Base-by-base conservation (phyloP, 1,140 invertebrate species). In the Cydia fagiglandana region DNA sequence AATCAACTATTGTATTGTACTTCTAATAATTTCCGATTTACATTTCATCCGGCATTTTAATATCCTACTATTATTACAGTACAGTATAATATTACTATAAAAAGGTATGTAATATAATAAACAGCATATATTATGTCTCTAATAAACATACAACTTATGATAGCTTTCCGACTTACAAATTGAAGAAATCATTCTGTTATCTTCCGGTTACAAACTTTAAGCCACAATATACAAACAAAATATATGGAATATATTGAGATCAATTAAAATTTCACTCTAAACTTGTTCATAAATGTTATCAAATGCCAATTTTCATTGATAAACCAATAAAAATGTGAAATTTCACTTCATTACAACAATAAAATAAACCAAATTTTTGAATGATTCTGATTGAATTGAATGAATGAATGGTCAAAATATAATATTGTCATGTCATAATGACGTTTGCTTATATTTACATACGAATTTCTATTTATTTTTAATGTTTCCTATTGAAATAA, bases 151-250 rank as follows among this genome's bases (percentile, higher is more conserved):
- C 45, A 47, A 15, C 45, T 47, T 47, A 10, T 7, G 1, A 47
- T 47, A 13, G 45, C 12, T 47, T 47, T 47, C 45, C 12, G 45
- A 79, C 81, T 79, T 73, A 79, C 79, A 76, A 64, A 79, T 41
- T 75, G 77, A 70, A 10, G 75, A 64, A 24, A 82, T 28, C 81
- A 82, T 82, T 74, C 76, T 80, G 34, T 17, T 73, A 17, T 76
- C 13, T 61, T 24, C 20, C 20, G 56, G 56, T 9, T 61, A 2
- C 4, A 9, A 61, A 10, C 7, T 61, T 20, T 61, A 17, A 56
- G 15, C 15, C 53, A n/a, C n/a, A n/a, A n/a, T 53, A n/a, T n/a
- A 17, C 15, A 53, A 53, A 17, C n/a, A 56, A 24, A 61, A 61
- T 61, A 5, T 24, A 24, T 24, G 17, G 10, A 61, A 61, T 24